Percentiles rank a stretch among this genome's conserved stretches.
phyloP scores from a whole-genome alignment of 2,113 vertebrate genomes.

The Morphnarchus princeps region DNA sequence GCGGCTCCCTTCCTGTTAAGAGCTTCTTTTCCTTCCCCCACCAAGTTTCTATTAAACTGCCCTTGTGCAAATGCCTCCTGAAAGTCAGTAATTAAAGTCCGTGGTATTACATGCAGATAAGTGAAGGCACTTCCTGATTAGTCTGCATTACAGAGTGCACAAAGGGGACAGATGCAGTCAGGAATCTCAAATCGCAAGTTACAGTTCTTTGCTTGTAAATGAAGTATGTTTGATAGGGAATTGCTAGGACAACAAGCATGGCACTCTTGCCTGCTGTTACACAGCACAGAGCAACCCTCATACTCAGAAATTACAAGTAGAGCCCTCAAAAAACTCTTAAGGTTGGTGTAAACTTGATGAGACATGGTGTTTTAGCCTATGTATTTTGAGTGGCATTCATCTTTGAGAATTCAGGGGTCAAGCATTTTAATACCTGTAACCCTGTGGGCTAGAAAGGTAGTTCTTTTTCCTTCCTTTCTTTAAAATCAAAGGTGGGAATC shows the following conservation, averaged over 20 bases:
- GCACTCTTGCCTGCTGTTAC: background rate
- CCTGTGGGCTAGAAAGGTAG: background rate
- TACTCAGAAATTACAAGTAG: background rate
- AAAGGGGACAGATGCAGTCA: background rate
- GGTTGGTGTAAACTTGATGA: background rate
- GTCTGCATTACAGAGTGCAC: background rate
- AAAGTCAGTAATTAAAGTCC: background rate
- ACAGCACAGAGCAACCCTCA: background rate
- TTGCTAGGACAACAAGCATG: background rate
- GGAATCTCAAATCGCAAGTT: background rate
- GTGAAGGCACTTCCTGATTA: background rate
- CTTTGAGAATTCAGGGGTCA: background rate
- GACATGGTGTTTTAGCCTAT: background rate
- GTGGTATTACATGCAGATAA: background rate
- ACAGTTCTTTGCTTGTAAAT: background rate
- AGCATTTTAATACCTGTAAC: background rate
- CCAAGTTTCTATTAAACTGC: background rate
- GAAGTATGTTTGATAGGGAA: background rate
- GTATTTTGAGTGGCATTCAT: background rate
- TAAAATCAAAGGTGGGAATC: background rate
- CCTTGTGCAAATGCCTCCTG: background rate
- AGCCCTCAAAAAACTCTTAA: background rate
- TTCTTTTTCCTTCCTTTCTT: background rate
- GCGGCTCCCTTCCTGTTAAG: background rate
- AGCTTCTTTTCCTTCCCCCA: background rate